Base-by-base conservation (phyloP, 2,797 vertebrate genomes). In the Sitta carolinensis region DNA sequence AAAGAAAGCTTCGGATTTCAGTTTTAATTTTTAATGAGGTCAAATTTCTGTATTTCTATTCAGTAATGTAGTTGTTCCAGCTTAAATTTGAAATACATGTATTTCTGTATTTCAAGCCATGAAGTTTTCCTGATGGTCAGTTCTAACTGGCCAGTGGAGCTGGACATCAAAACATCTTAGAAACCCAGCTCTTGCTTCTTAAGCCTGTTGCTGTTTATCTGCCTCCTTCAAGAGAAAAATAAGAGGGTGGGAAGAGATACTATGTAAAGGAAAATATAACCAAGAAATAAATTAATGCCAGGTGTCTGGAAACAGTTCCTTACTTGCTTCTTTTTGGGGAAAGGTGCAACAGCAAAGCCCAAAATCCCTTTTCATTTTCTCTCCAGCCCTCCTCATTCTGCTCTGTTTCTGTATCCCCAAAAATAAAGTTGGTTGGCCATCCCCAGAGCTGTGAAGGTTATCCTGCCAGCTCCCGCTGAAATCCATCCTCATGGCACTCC, bases 261-360 rank as follows among this genome's bases (percentile, higher is more conserved):
- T 21, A 4, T 5, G 4, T 38, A 78, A 70, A 73, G 64, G 13
- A 26, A 81, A 72, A 68, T 55, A 20, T 7, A 58, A 43, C 14
- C 21, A 48, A 63, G n/a, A 73, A 72, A 75, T 50, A 58, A 95
- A 87, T 90, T 10, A 62, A 52, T 81, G 45, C 63, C 67, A 73
- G 59, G 51, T 5, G 16, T 42, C 51, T 62, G 70, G 55, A 80
- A 80, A 75, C 66, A 30, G 36, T 67, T 84, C 30, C 40, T 82
- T 66, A 7, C 21, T 63, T 3, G 30, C 42, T 62, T 79, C 40
- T 48, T 75, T 79, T 32, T 76, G 55, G 43, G 20, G 12, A 64
- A 72, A 36, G n/a, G 45, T 42, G 17, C 52, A 78, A 27, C 32
- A 84, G 55, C 51, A 52, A 84, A 82, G 43, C 36, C 16, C 10